A percentile compares a stretch with the other conserved stretches of the same genome.
Evolutionary conservation across 2,113 vertebrate genomes (phyloP).

Genomic region (Orycteropus afer): DNA sequence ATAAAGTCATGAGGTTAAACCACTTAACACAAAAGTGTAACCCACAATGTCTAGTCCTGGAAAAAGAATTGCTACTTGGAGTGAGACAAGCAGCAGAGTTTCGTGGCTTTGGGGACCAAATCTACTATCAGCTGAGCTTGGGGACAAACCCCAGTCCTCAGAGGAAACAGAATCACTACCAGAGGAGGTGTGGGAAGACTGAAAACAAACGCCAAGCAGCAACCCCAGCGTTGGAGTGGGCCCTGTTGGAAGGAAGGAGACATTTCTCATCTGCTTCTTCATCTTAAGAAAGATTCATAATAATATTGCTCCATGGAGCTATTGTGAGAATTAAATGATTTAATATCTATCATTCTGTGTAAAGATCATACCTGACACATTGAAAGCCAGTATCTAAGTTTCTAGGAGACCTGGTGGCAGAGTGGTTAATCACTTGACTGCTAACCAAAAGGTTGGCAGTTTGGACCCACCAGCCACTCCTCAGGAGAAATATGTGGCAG

Average conservation of each 20-base stretch:
- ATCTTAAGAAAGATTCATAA: neutral
- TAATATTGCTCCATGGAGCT: accelerated
- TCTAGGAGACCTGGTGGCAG: neutral
- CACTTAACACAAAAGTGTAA: neutral
- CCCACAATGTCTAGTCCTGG: neutral
- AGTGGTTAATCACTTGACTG: neutral
- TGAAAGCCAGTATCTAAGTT: neutral
- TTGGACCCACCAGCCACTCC: neutral
- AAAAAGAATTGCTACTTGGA: neutral
- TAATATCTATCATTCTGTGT: neutral
- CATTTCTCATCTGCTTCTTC: neutral
- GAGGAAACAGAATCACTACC: neutral
- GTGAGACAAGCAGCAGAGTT: neutral
- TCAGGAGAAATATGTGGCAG: too few relatives aligned
- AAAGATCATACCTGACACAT: neutral
- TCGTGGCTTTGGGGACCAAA: neutral
- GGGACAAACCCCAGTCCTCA: neutral
- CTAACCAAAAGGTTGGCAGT: neutral
- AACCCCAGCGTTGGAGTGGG: neutral
- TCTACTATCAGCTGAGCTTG: neutral
- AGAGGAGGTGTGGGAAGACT: neutral
- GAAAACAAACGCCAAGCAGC: neutral
- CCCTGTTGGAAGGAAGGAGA: neutral
- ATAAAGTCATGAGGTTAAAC: neutral
- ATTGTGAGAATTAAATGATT: neutral